Base-by-base conservation (phyloP, 2,113 vertebrate genomes). In the Acrocephalus kingi region DNA sequence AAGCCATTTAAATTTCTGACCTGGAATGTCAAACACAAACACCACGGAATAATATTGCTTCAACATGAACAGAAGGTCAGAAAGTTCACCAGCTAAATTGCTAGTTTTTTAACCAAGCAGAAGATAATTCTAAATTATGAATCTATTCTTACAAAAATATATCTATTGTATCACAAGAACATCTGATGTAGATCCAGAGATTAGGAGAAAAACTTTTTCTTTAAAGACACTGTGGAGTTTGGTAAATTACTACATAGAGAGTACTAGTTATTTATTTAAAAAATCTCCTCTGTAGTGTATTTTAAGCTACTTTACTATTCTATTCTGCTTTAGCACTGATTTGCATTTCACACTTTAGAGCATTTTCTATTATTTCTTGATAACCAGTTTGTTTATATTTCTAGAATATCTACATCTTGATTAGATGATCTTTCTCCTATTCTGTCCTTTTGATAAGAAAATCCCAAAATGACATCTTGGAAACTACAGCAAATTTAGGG, bases 1-100 rank as follows among this genome's bases (percentile, higher is more conserved):
- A 95, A 97, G 87, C 83, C 64, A 89, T 77, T 95, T 52, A 66
- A 93, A 92, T 54, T 82, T 41, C 56, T 58, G 48, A 96, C 88
- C 96, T 91, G 84, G 79, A 97, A 83, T 95, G 84, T 94, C 84
- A 45, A 41, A 87, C 59, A 84, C 0, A 1, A 93, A 33, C 25
- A 59, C 8, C 11, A 51, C 19, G 39, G 39, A 79, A 58, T 79
- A 63, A 63, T 66, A 45, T 51, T 67, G 6, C 73, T 91, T 86
- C 67, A 89, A 39, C 63, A 89, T n/a, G 81, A 83, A 31, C 3
- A 16, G 67, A 62, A 78, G 41, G 31, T 85, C 78, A 92, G 71
- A 49, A 87, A 88, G 33, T 35, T 71, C 54, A 68, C n/a, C 20
- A 79, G 24, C 6, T n/a, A 68, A 33, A 45, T 22, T 72, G 7